These are phyloP conservation scores for Syngnathus typhle DNA, from an alignment of 2,113 vertebrate genomes.

Conservation along the genomic window DNA sequence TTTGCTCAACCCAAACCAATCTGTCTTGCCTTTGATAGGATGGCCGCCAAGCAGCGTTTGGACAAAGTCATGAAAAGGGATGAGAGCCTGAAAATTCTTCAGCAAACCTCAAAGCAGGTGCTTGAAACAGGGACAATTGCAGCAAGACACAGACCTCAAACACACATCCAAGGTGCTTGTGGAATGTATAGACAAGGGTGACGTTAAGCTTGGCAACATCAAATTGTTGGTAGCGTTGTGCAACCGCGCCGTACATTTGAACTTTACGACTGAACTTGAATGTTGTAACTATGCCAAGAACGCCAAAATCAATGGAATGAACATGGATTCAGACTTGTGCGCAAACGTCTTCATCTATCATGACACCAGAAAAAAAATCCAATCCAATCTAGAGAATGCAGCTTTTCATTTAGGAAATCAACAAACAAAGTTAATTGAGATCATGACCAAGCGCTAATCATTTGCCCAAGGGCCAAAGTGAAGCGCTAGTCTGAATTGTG, in stretches of 20 bases:
- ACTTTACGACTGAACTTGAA: too few relatives aligned
- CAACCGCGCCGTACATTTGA: background rate
- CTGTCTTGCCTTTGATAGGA: background rate
- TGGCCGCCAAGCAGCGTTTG: background rate
- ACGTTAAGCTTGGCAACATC: background rate
- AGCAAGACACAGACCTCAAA: background rate
- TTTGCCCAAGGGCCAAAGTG: background rate
- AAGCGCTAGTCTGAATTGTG: background rate
- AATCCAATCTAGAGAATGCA: background rate
- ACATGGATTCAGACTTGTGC: too few relatives aligned
- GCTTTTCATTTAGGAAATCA: background rate
- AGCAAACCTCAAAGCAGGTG: slow-evolving; percentile 1
- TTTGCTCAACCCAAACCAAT: background rate
- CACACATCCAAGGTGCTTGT: background rate
- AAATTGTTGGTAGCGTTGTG: background rate
- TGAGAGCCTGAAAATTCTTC: background rate
- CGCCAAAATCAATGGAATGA: too few relatives aligned
- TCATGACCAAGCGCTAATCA: background rate
- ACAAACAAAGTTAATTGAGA: background rate
- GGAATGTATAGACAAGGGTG: background rate
- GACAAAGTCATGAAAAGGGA: background rate
- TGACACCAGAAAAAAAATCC: background rate
- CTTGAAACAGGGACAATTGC: background rate
- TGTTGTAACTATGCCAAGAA: background rate
- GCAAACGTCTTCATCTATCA: background rate